Evolutionary conservation across 2,888 invertebrate genomes (phyloP).

Genomic region (Lutraria lutraria): DNA sequence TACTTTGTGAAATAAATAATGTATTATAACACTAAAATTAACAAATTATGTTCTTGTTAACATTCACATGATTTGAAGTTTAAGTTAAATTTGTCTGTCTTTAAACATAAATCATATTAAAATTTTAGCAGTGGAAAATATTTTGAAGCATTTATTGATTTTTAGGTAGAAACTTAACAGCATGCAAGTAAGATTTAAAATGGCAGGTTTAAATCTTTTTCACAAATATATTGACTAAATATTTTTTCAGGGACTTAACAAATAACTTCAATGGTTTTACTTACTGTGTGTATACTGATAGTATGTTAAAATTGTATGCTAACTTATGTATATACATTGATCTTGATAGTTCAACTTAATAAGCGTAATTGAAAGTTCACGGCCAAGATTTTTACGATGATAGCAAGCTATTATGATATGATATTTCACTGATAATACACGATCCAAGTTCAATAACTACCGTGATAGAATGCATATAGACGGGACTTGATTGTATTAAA

Average conservation of each 20-base stretch:
- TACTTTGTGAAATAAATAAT: too few species aligned
- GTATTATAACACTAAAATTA: too few species aligned
- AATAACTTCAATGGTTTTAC: not conserved
- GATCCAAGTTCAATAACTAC: constrained; percentile 19
- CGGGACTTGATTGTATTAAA: not conserved
- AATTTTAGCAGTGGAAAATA: too few species aligned
- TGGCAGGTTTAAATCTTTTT: constrained; percentile 9
- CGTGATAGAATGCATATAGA: constrained; percentile 25
- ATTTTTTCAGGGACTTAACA: constrained; percentile 2
- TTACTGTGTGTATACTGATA: not conserved
- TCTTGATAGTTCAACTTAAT: constrained; percentile 32
- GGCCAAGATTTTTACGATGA: constrained; percentile 33
- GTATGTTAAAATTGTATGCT: not conserved
- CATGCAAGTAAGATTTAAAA: not conserved
- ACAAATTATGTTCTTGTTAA: too few species aligned
- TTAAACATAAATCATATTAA: too few species aligned
- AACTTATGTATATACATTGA: constrained; percentile 5
- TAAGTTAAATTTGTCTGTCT: too few species aligned
- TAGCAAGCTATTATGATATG: constrained; percentile 31
- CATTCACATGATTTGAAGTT: too few species aligned
- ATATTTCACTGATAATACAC: constrained; percentile 34
- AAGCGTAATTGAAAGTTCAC: constrained; percentile 46
- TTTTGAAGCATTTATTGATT: too few species aligned
- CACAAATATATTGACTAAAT: constrained; percentile 10
- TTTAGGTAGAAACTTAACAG: not conserved